These are phyloP conservation scores for Lasioglossum zephyrum DNA, from an alignment of 2,888 invertebrate genomes.

Conservation along the genomic window DNA sequence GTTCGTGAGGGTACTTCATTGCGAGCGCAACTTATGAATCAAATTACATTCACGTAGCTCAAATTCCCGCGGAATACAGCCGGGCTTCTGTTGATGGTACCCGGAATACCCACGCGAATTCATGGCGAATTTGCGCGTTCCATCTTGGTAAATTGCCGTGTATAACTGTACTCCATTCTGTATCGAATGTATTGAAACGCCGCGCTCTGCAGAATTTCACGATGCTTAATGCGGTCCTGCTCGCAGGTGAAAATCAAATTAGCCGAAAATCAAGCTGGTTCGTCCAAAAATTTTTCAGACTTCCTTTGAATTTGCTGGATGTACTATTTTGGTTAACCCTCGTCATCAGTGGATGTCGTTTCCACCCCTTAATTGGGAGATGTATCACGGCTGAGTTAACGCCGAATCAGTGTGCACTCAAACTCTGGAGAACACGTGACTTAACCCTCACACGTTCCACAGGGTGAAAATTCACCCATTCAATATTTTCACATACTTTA, in stretches of 20 bases:
- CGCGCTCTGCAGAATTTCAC: constrained; percentile 16
- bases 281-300: neutral
- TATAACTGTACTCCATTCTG: neutral
- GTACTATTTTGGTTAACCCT: no score
- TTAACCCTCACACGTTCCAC: no score
- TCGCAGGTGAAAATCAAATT: neutral
- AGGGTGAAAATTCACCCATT: no score
- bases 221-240: neutral
- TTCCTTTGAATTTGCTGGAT: no score
- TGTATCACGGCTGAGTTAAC: no score
- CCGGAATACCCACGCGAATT: constrained; percentile 30
- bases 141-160: constrained; percentile 14
- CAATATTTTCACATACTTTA: no score
- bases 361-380: no score
- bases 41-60: constrained; percentile 54
- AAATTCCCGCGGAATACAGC: constrained; percentile 49
- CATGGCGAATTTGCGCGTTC: constrained; percentile 35
- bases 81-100: constrained; percentile 43
- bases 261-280: neutral
- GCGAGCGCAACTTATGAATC: constrained; percentile 55
- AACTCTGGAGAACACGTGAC: no score
- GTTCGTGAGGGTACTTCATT: constrained; percentile 33
- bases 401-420: no score
- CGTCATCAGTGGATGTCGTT: no score
- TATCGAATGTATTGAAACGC: constrained; percentile 18